These are phyloP conservation scores for Caenorhabditis uteleia DNA, from an alignment of 2,888 invertebrate species.

Conservation along the genomic window DNA sequence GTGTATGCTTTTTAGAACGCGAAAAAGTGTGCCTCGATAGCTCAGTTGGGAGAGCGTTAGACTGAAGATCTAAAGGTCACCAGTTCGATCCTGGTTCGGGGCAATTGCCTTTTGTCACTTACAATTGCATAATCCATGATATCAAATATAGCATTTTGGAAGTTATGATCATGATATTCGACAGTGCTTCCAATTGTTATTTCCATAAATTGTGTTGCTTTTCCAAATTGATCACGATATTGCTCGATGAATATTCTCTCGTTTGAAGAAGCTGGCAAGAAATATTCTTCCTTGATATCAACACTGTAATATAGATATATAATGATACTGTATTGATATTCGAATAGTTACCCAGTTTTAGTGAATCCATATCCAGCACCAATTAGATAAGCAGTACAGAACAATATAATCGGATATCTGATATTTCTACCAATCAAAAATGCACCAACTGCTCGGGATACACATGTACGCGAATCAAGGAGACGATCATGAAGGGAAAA, in stretches of 20 bases:
- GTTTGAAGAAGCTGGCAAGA: conserved; percentile 45
- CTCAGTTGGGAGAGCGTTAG: conserved; percentile 70
- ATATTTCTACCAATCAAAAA: conserved; percentile 38
- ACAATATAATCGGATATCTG: conserved; percentile 47
- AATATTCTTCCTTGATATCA: conserved; percentile 55
- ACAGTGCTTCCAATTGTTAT: conserved; percentile 39
- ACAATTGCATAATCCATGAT: conserved; percentile 47
- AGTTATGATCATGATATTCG: conserved; percentile 44
- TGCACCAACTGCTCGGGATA: conserved; percentile 52
- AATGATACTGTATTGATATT: not conserved
- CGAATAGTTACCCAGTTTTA: conserved; percentile 27
- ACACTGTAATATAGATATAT: conserved; percentile 16
- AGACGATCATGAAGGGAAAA: conserved; percentile 63
- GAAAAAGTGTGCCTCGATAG: conserved; percentile 50
- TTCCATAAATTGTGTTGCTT: conserved; percentile 43
- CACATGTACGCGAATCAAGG: conserved; percentile 55
- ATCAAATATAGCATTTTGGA: conserved; percentile 36
- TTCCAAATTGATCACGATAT: conserved; percentile 53
- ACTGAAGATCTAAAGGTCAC: conserved; percentile 70
- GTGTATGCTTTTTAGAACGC: not conserved
- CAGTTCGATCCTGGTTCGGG: conserved; percentile 69
- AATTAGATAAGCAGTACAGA: conserved; percentile 59
- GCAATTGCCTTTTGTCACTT: conserved; percentile 39
- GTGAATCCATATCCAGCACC: conserved; percentile 58
- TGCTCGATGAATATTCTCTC: conserved; percentile 46